Evolutionary conservation across 2,113 vertebrate species (phyloP).

Genomic region (Oxygymnocypris stewartii): DNA sequence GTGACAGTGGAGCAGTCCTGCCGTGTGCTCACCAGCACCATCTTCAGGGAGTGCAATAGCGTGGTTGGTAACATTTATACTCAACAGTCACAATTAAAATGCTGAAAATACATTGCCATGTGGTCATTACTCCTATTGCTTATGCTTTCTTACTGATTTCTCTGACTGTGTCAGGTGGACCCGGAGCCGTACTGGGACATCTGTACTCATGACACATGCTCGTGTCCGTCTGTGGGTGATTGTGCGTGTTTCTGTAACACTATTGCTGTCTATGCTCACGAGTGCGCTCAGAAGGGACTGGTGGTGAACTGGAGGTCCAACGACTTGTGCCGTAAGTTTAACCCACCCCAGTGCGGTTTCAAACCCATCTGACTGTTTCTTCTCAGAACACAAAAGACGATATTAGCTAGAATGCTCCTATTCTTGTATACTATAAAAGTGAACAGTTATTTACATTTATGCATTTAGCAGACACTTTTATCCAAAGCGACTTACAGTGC

Average conservation of each 20-base stretch:
- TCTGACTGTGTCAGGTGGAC: conserved; percentile 78
- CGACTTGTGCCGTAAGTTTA: conserved; percentile 86
- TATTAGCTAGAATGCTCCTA: background rate
- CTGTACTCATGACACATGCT: conserved; percentile 90
- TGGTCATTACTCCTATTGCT: background rate
- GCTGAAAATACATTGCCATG: background rate
- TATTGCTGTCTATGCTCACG: conserved; percentile 84
- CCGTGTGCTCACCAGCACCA: conserved; percentile 79
- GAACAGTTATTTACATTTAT: too few relatives aligned
- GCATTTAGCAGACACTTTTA: too few relatives aligned
- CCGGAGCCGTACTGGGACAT: conserved; percentile 86
- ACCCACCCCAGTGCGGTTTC: too few relatives aligned
- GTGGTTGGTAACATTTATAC: conserved; percentile 72
- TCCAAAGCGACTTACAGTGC: too few relatives aligned
- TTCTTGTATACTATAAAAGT: too few relatives aligned
- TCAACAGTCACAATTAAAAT: background rate
- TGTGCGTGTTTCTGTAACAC: conserved; percentile 91
- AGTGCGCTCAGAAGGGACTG: conserved; percentile 82
- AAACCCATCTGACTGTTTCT: too few relatives aligned
- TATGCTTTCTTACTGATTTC: background rate
- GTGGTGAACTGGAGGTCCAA: conserved; percentile 86
- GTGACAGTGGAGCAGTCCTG: conserved; percentile 89
- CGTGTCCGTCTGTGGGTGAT: conserved; percentile 88
- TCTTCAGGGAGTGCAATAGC: conserved; percentile 86
- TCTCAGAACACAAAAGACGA: background rate